Conservation (phyloP, 37 sponge, comb jelly and placozoan genomes). For the Halichondria panicea region DNA sequence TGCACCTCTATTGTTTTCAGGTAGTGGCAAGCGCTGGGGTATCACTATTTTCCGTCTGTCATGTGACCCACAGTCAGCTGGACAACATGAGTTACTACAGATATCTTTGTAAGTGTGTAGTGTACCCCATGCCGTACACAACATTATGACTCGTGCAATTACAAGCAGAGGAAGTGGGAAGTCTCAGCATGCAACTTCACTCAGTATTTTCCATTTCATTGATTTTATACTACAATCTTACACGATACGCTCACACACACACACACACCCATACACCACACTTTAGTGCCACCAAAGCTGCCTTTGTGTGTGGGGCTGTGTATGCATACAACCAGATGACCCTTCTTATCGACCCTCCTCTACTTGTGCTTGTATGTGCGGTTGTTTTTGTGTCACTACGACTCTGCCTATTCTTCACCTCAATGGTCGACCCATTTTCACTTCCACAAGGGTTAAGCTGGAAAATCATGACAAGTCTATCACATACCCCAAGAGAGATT, state of each 20-base stretch:
- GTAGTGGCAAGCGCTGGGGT: conserved; percentile 60
- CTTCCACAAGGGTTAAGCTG: conserved; percentile 28
- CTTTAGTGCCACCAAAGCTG: conserved; percentile 32
- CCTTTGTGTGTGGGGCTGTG: conserved; percentile 15
- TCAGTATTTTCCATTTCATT: too few species aligned
- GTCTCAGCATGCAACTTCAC: too few species aligned
- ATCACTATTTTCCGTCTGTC: conserved; percentile 33
- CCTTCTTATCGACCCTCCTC: conserved; percentile 8
- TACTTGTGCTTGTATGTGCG: conserved; percentile 16
- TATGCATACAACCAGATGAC: conserved; percentile 20
- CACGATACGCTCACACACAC: neutral
- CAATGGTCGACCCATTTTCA: conserved; percentile 8
- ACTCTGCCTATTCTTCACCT: neutral
- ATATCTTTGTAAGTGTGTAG: conserved; percentile 48
- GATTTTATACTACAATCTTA: too few species aligned
- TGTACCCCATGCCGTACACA: too few species aligned
- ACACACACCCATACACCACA: neutral
- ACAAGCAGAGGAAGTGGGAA: too few species aligned
- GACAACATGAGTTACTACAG: conserved; percentile 23
- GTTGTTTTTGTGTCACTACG: conserved; percentile 9
- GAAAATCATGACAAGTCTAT: conserved; percentile 7
- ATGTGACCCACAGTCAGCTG: conserved; percentile 8
- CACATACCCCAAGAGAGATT: too few species aligned
- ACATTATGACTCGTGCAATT: too few species aligned
- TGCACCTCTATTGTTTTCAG: conserved; percentile 3